Percentiles rank a stretch among this genome's conserved stretches.
These are phyloP conservation scores for Rhopalosiphum nymphaeae DNA, from an alignment of 2,888 invertebrate genomes.

Conservation along the genomic window DNA sequence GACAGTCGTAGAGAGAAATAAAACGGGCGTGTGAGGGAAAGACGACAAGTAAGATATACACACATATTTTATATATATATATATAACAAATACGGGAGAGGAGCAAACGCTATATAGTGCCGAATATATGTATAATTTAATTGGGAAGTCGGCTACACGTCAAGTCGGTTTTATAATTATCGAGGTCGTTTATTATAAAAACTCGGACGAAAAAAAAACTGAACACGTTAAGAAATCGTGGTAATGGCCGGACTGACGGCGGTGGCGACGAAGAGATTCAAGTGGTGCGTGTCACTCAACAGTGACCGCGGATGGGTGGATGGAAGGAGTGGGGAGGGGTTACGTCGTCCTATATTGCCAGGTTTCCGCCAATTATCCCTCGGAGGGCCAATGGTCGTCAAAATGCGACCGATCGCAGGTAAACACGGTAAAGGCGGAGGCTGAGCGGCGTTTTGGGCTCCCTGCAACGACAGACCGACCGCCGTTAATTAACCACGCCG, in stretches of 20 bases:
- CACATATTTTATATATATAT: background rate
- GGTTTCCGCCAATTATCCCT: slow-evolving; percentile 61
- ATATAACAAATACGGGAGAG: background rate
- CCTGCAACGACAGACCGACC: slow-evolving; percentile 17
- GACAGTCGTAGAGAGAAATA: background rate
- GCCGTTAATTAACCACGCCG: slow-evolving; percentile 12
- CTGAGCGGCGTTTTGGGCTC: slow-evolving; percentile 24
- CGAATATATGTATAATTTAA: slow-evolving; percentile 53
- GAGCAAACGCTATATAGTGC: slow-evolving; percentile 10
- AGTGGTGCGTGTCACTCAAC: slow-evolving; percentile 61
- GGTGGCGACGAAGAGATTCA: slow-evolving; percentile 29
- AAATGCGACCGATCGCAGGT: slow-evolving; percentile 51
- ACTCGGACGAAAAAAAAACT: slow-evolving; percentile 44
- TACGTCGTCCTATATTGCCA: slow-evolving; percentile 29
- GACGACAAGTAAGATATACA: slow-evolving; percentile 12
- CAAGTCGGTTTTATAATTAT: slow-evolving; percentile 62
- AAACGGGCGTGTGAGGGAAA: background rate
- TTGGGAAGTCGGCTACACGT: slow-evolving; percentile 57
- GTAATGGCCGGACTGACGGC: slow-evolving; percentile 51
- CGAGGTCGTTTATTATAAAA: slow-evolving; percentile 55
- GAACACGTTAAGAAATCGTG: slow-evolving; percentile 54
- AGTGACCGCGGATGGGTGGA: background rate
- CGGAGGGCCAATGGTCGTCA: slow-evolving; percentile 38
- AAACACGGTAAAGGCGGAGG: slow-evolving; percentile 26
- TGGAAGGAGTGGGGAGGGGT: background rate